Evolutionary conservation across 2,113 vertebrate genomes (phyloP), one percentile per base, ranked within the genome.

Genomic region (Isichthys henryi): DNA sequence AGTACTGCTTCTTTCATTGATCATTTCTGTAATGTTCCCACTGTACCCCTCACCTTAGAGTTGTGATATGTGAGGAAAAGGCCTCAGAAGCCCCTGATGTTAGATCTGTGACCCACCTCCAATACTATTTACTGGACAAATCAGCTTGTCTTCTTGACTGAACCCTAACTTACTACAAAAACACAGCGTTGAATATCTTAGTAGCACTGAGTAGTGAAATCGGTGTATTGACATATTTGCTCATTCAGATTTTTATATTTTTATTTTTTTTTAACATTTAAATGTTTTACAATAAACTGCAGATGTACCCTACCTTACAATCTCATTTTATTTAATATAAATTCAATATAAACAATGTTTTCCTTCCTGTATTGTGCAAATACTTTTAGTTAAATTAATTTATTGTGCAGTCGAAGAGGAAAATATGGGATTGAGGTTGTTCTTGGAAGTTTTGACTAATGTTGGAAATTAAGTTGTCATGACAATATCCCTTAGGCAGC

Each of bases 161-260:
- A 50, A 86, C 45, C 83, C 9, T 86, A 15, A 86, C 50, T n/a
- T 50, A 9, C 49, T 35, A 35, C 49, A 35, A 39, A 53, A 17
- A 87, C 21, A 86, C 83, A 87, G n/a, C 45, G 11, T 84, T 84
- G 39, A 21, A 52, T 53, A 45, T 23, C 49, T 56, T 31, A 19
- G 50, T 53, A n/a, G n/a, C 10, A 87, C 85, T 53, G 15, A 53
- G 23, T 87, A 50, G 49, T 87, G 23, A 87, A 35, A 53, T 87
- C 31, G 27, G 11, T 87, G n/a, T 87, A 31, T 53, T 87, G 15
- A 53, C 48, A 52, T 3, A 87, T 53, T 87, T 27, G 70, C 70
- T 77, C 45, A 84, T 86, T 86, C 85, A 53, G 50, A 35, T 66
- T 88, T 88, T 88, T 88, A 52, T 66, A 62, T 46, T 62, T 87